phyloP scores from a whole-genome alignment of 2,888 invertebrate species.

The Ennomos erosarius region DNA sequence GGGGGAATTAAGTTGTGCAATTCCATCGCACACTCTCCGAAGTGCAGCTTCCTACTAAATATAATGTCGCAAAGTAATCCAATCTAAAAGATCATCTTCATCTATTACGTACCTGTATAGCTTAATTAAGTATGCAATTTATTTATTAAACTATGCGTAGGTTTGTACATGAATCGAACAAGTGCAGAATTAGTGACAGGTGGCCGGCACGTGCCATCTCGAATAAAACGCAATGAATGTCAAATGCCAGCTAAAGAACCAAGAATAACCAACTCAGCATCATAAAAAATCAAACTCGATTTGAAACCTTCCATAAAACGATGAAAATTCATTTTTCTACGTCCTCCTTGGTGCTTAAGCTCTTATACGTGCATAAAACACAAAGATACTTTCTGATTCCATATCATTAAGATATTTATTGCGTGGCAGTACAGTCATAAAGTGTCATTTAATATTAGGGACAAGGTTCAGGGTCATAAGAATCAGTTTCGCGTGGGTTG shows the following conservation, averaged over 20 bases:
- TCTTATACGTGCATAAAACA: conserved; percentile 50
- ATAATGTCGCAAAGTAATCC: conserved; percentile 13
- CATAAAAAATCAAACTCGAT: conserved; percentile 35
- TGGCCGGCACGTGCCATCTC: conserved; percentile 80
- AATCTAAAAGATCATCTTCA: conserved; percentile 19
- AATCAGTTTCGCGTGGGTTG: conserved; percentile 58
- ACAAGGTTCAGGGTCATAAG: conserved; percentile 60
- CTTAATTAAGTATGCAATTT: conserved; percentile 47
- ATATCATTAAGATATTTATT: conserved; percentile 84
- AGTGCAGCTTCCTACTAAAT: no score
- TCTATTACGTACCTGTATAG: conserved; percentile 1
- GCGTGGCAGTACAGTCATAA: conserved; percentile 53
- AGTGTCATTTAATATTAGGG: conserved; percentile 66
- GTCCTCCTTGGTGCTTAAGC: conserved; percentile 50
- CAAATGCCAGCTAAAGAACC: conserved; percentile 65
- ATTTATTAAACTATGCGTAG: conserved; percentile 49
- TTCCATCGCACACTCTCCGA: no score
- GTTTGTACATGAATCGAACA: conserved; percentile 46
- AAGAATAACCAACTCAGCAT: conserved; percentile 45
- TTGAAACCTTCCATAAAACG: conserved; percentile 52
- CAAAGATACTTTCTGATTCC: conserved; percentile 83
- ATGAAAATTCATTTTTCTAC: conserved; percentile 56
- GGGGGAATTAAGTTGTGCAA: no score
- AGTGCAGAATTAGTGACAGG: conserved; percentile 80
- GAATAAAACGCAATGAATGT: conserved; percentile 84